These are phyloP conservation scores for Psophia crepitans DNA, from an alignment of 2,113 vertebrate genomes.

Conservation along the genomic window DNA sequence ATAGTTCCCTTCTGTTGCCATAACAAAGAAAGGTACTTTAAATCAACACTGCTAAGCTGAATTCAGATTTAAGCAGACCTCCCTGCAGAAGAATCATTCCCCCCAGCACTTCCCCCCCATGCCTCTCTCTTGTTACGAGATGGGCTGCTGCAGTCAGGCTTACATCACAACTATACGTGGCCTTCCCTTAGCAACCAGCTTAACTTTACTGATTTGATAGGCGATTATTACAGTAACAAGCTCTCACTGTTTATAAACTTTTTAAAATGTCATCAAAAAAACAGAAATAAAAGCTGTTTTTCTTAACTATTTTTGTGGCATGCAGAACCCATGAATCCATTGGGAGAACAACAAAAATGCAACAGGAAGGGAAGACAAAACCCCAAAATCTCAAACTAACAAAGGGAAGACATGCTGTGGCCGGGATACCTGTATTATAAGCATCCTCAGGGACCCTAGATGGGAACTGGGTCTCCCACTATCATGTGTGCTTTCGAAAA, in stretches of 20 bases:
- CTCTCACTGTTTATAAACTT: constrained; percentile 20
- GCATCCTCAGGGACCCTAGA: not conserved
- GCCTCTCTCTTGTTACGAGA: not conserved
- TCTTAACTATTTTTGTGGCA: not conserved
- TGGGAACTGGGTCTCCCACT: not conserved
- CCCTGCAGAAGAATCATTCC: not conserved
- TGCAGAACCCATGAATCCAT: not conserved
- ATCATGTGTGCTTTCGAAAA: not conserved
- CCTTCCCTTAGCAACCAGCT: constrained; percentile 57
- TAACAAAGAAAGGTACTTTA: constrained; percentile 12
- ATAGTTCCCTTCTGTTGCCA: not conserved
- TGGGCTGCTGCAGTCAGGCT: not conserved
- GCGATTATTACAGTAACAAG: constrained; percentile 44
- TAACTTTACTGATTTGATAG: not conserved
- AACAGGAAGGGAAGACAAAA: not conserved
- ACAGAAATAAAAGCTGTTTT: not conserved
- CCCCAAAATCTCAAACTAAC: not conserved
- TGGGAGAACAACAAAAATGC: not conserved
- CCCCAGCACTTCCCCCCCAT: not conserved
- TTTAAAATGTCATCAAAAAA: constrained; percentile 20
- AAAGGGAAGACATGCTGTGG: not conserved
- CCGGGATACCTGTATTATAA: not conserved
- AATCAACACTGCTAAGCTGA: not conserved
- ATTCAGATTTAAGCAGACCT: not conserved
- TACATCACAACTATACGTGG: not conserved